Percentiles rank a stretch among this genome's conserved stretches.
These are phyloP conservation scores for Coregonus ussuriensis DNA, from an alignment of 2,797 vertebrate genomes.

Conservation along the genomic window DNA sequence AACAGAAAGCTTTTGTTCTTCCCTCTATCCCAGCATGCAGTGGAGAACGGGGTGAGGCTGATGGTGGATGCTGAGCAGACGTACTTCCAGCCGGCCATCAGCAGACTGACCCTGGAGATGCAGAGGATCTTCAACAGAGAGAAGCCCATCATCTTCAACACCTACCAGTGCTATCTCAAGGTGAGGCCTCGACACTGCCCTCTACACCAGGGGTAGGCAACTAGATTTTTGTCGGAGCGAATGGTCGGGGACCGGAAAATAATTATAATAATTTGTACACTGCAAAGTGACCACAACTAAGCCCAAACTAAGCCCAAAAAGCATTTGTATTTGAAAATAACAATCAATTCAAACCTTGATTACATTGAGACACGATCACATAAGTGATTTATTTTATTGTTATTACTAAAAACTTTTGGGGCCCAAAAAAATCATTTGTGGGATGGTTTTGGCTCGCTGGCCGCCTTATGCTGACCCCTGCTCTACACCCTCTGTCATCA, in stretches of 20 bases:
- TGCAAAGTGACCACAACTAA: no score
- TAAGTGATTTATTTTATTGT: no score
- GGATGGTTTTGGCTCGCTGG: constrained; percentile 71
- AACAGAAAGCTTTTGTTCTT: background rate
- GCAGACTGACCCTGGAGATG: constrained; percentile 84
- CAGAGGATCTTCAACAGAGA: constrained; percentile 86
- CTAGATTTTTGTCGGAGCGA: no score
- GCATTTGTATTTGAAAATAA: no score
- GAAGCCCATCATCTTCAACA: constrained; percentile 85
- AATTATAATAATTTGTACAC: no score
- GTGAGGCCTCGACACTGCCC: constrained; percentile 55
- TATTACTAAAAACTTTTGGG: constrained; percentile 71
- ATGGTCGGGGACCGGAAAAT: no score
- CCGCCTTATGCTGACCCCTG: constrained; percentile 84
- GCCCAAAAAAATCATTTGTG: constrained; percentile 64
- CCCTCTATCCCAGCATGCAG: constrained; percentile 75
- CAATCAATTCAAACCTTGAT: no score
- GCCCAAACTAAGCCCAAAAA: no score
- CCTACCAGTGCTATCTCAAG: constrained; percentile 93
- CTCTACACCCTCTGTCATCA: background rate
- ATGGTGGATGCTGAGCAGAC: constrained; percentile 95
- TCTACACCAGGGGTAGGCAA: no score
- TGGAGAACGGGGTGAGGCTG: constrained; percentile 79
- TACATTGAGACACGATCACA: no score
- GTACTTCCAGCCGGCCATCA: constrained; percentile 94